Evolutionary conservation across 1,140 invertebrate genomes (phyloP).

Genomic region (Marisa cornuarietis): DNA sequence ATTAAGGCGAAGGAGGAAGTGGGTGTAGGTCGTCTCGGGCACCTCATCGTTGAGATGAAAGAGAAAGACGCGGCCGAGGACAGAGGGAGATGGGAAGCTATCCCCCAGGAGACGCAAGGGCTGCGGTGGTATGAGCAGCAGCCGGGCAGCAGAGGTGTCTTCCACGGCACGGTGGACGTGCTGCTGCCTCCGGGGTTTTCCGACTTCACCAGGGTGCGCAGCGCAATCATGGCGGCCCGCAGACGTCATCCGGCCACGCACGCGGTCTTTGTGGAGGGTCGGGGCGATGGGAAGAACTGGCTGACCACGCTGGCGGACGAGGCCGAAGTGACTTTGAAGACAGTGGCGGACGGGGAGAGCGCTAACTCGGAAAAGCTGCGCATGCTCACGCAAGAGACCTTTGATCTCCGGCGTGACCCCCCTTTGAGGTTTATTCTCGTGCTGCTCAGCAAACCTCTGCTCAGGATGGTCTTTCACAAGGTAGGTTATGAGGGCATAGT

Average conservation of each 20-base stretch:
- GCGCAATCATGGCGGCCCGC: not conserved
- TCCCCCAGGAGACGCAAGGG: not conserved
- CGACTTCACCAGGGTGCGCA: not conserved
- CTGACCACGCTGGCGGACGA: not conserved
- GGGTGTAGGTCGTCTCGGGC: not conserved
- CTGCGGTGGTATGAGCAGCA: constrained; percentile 17
- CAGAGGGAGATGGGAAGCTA: not conserved
- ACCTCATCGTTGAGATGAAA: not conserved
- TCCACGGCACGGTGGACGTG: constrained; percentile 27
- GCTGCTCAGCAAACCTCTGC: not conserved
- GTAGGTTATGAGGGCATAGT: not conserved
- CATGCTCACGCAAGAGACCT: constrained; percentile 16
- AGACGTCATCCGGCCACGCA: not conserved
- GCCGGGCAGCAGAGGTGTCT: not conserved
- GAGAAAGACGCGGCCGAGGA: not conserved
- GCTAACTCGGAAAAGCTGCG: not conserved
- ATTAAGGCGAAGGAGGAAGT: not conserved
- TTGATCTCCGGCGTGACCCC: constrained; percentile 17
- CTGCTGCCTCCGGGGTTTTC: not conserved
- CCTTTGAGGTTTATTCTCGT: constrained; percentile 28
- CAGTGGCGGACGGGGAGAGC: not conserved
- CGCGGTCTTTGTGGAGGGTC: not conserved
- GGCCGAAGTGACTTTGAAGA: constrained; percentile 20
- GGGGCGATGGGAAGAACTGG: too few relatives aligned
- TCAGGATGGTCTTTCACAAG: constrained; percentile 30